These are phyloP conservation scores for Pipistrellus kuhlii DNA, from an alignment of 2,797 vertebrate genomes.

Conservation along the genomic window DNA sequence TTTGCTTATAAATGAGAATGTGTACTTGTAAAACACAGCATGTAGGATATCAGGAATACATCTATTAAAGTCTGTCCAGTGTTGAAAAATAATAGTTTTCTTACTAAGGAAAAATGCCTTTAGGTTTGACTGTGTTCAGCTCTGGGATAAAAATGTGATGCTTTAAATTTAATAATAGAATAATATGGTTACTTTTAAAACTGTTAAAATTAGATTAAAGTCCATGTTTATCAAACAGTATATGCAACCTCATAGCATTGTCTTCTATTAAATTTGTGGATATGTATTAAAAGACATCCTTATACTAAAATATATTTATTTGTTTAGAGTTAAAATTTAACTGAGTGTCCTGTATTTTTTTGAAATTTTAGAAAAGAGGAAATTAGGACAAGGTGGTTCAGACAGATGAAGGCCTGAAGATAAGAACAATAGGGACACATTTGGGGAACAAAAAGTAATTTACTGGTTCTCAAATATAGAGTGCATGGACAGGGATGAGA, in stretches of 20 bases:
- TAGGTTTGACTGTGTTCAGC: slow-evolving; percentile 32
- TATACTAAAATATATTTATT: neutral
- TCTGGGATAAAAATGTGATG: neutral
- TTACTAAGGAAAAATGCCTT: slow-evolving; percentile 38
- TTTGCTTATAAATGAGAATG: neutral
- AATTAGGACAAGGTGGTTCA: neutral
- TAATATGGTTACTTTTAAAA: slow-evolving; percentile 12
- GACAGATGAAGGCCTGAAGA: neutral
- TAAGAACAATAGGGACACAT: neutral
- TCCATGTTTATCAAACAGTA: slow-evolving; percentile 25
- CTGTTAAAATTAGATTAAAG: slow-evolving; percentile 25
- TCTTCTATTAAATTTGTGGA: neutral
- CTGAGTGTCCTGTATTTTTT: neutral
- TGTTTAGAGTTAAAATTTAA: neutral
- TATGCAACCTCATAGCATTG: neutral
- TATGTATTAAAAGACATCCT: slow-evolving; percentile 12
- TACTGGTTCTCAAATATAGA: neutral
- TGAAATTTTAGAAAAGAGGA: neutral
- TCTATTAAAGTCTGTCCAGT: neutral
- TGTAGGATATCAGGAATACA: neutral
- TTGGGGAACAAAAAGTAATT: neutral
- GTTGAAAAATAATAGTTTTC: slow-evolving; percentile 32
- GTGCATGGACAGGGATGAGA: neutral
- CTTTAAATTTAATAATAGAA: slow-evolving; percentile 34
- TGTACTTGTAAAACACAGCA: neutral